Conservation (phyloP, 2,797 vertebrate genomes). For the Phalanger gymnotis region DNA sequence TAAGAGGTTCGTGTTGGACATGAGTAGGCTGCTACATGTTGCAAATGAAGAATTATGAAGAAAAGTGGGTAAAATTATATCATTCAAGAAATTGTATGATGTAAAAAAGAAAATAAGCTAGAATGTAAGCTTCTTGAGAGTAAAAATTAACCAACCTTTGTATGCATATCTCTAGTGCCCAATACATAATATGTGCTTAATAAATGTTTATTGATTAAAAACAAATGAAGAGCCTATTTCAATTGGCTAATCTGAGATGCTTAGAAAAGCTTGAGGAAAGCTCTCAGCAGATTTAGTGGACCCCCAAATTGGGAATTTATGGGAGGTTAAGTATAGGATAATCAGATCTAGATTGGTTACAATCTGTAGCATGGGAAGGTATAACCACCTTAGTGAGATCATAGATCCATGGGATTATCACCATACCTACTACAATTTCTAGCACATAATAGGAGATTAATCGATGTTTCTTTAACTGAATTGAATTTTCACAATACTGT, state of each 20-base stretch:
- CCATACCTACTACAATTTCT: background rate
- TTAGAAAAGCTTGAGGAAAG: background rate
- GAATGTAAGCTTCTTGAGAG: background rate
- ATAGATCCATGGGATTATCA: background rate
- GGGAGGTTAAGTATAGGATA: background rate
- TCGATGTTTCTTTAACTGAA: background rate
- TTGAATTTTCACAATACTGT: background rate
- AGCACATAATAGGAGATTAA: background rate
- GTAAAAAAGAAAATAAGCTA: background rate
- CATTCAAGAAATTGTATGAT: background rate
- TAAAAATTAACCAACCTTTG: background rate
- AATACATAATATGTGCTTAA: background rate
- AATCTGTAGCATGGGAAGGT: background rate
- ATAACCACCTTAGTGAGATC: background rate
- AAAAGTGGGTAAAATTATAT: background rate
- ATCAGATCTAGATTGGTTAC: background rate
- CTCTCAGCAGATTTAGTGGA: background rate
- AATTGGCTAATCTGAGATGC: background rate
- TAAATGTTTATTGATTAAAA: background rate
- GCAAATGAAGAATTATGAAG: background rate
- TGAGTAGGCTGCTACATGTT: background rate
- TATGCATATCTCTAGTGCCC: background rate
- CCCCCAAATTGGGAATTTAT: background rate
- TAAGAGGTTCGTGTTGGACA: background rate
- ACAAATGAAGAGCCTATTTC: background rate